Conservation (phyloP, 1,140 invertebrate genomes). For the Pseudomyrmex gracilis region DNA sequence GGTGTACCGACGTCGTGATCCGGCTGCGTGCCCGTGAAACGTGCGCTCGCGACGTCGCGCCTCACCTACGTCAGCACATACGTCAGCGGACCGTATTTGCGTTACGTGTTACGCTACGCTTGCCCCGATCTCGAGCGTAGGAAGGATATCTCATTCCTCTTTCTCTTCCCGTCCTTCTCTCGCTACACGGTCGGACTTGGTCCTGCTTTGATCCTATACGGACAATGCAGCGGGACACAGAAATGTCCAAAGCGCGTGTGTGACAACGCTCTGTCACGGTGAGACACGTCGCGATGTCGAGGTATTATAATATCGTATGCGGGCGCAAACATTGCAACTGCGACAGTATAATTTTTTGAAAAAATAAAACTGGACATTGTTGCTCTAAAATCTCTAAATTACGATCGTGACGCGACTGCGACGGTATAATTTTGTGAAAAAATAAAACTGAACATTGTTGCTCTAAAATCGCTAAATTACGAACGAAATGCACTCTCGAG, state of each 20-base stretch:
- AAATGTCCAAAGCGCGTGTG: conserved; percentile 20
- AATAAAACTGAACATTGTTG: background rate
- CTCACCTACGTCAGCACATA: conserved; percentile 65
- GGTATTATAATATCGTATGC: conserved; percentile 1
- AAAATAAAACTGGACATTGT: background rate
- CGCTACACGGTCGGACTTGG: conserved; percentile 34
- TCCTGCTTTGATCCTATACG: conserved; percentile 44
- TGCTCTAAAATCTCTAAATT: background rate
- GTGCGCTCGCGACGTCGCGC: conserved; percentile 49
- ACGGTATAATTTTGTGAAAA: background rate
- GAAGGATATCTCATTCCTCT: conserved; percentile 19
- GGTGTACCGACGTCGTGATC: conserved; percentile 58
- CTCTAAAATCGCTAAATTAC: background rate
- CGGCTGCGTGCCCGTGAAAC: conserved; percentile 56
- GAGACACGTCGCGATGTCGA: background rate
- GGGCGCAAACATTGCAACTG: background rate
- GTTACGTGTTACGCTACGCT: conserved; percentile 34
- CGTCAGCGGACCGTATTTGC: conserved; percentile 60
- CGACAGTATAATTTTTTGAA: background rate
- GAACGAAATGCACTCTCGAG: background rate
- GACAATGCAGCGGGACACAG: conserved; percentile 43
- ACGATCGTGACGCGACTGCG: background rate
- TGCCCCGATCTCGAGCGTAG: conserved; percentile 23
- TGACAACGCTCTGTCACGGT: conserved; percentile 39
- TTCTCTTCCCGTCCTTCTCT: background rate